These are phyloP conservation scores for Eucriotettix oculatus DNA, from an alignment of 2,888 invertebrate genomes.

Conservation along the genomic window DNA sequence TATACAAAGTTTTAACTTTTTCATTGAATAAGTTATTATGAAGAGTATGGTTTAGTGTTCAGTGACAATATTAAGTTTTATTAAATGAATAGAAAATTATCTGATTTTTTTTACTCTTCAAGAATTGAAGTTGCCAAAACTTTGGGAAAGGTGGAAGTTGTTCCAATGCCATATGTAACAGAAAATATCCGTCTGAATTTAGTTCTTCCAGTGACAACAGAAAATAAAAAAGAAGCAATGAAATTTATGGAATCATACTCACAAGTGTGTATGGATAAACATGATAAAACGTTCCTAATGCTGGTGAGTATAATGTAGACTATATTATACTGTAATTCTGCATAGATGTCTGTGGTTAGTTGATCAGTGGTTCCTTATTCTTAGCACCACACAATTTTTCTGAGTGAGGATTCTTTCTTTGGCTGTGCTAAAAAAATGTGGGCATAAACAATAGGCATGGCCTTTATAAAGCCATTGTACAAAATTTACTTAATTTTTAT, in stretches of 20 bases:
- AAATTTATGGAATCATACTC: constrained; percentile 59
- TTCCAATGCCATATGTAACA: constrained; percentile 89
- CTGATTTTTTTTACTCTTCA: background rate
- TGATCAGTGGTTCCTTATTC: constrained; percentile 6
- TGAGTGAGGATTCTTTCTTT: background rate
- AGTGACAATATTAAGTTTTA: too few relatives aligned
- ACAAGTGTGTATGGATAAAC: constrained; percentile 51
- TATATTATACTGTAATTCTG: background rate
- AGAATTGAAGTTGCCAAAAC: constrained; percentile 70
- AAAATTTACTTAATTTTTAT: too few relatives aligned
- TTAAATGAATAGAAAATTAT: too few relatives aligned
- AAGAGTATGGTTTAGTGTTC: too few relatives aligned
- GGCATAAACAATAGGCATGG: too few relatives aligned
- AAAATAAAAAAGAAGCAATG: constrained; percentile 35
- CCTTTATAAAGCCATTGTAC: too few relatives aligned
- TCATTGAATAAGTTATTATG: too few relatives aligned
- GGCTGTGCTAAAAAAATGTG: background rate
- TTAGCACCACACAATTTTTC: background rate
- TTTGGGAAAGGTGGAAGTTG: constrained; percentile 71
- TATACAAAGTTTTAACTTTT: background rate
- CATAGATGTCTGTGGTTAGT: background rate
- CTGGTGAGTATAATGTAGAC: constrained; percentile 31
- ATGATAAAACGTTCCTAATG: constrained; percentile 62
- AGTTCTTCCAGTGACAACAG: constrained; percentile 49
- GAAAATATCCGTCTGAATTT: constrained; percentile 73